Percentiles rank a stretch among this genome's conserved stretches.
phyloP scores from a whole-genome alignment of 2,888 invertebrate genomes.

The Tetrapedia diversipes region DNA sequence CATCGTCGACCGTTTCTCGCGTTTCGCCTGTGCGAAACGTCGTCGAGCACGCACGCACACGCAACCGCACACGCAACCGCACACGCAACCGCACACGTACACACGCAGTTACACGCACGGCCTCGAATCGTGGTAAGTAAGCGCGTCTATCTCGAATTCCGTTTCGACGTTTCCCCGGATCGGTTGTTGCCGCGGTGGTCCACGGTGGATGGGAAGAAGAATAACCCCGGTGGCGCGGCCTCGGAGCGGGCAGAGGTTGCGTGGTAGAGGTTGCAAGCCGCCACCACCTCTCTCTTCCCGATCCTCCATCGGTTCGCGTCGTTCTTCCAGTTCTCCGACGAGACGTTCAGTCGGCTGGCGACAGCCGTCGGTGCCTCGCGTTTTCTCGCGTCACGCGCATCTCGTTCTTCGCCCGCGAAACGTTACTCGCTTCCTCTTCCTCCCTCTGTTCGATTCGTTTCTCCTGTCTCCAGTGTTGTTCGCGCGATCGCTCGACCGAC shows the following conservation, averaged over 20 bases:
- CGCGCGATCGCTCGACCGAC: neutral
- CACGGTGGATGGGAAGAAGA: conserved; percentile 3
- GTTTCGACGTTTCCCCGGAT: neutral
- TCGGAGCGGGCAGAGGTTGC: conserved; percentile 57
- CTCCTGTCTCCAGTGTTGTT: no score
- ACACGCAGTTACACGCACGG: no score
- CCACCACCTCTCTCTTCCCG: conserved; percentile 59
- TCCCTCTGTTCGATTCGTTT: no score
- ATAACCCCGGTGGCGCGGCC: conserved; percentile 33
- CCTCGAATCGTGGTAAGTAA: no score
- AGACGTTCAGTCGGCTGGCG: conserved; percentile 80
- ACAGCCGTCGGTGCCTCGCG: conserved; percentile 77
- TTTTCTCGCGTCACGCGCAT: conserved; percentile 44
- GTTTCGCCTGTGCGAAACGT: conserved; percentile 35
- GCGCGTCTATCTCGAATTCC: no score
- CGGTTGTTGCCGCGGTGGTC: neutral
- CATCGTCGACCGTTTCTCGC: conserved; percentile 62
- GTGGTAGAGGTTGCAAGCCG: conserved; percentile 61
- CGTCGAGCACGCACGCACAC: conserved; percentile 54
- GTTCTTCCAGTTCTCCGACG: conserved; percentile 69
- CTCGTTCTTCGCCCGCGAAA: conserved; percentile 1
- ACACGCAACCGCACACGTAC: no score
- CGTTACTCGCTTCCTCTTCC: neutral
- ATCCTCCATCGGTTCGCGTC: conserved; percentile 56
- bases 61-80: no score